Conservation (phyloP, 2,888 invertebrate species). For the Orthonevra nobilis region DNA sequence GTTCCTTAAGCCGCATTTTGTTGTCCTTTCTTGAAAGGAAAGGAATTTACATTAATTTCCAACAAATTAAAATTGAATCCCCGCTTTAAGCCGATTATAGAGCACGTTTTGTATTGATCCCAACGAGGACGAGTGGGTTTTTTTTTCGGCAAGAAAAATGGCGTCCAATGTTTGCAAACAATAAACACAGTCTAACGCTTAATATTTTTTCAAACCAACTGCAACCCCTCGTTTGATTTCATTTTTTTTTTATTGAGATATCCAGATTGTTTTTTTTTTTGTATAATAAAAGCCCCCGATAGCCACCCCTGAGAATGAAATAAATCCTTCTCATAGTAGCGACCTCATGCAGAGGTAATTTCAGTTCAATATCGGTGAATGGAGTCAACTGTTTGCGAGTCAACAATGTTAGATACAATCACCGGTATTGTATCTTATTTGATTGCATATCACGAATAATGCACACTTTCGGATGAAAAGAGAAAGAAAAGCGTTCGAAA, state of each 20-base stretch:
- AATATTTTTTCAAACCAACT: no score
- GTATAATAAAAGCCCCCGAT: slow-evolving; percentile 31
- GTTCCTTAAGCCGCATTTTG: slow-evolving; percentile 14
- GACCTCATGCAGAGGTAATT: slow-evolving; percentile 69
- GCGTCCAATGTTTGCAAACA: slow-evolving; percentile 64
- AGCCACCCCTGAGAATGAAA: slow-evolving; percentile 58
- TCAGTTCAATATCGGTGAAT: slow-evolving; percentile 56
- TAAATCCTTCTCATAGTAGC: slow-evolving; percentile 38
- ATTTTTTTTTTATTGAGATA: slow-evolving; percentile 60
- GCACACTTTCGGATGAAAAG: slow-evolving; percentile 40
- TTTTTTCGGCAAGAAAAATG: slow-evolving; percentile 19
- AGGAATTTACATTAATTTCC: slow-evolving; percentile 65
- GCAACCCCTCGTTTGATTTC: slow-evolving; percentile 30
- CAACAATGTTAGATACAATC: slow-evolving; percentile 62
- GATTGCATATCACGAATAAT: slow-evolving; percentile 27
- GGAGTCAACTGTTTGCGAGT: slow-evolving; percentile 55
- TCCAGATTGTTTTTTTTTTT: slow-evolving; percentile 43
- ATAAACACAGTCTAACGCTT: slow-evolving; percentile 38
- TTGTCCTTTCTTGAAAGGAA: slow-evolving; percentile 26
- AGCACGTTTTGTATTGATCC: slow-evolving; percentile 26
- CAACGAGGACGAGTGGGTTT: slow-evolving; percentile 1
- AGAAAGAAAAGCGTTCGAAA: slow-evolving; percentile 38
- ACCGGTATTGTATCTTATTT: no score
- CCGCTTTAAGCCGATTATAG: slow-evolving; percentile 59
- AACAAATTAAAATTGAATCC: slow-evolving; percentile 63